A percentile compares a stretch with the other conserved stretches of the same genome.
Evolutionary conservation across 2,113 vertebrate genomes (phyloP).

Genomic region (Gallinago undulata): DNA sequence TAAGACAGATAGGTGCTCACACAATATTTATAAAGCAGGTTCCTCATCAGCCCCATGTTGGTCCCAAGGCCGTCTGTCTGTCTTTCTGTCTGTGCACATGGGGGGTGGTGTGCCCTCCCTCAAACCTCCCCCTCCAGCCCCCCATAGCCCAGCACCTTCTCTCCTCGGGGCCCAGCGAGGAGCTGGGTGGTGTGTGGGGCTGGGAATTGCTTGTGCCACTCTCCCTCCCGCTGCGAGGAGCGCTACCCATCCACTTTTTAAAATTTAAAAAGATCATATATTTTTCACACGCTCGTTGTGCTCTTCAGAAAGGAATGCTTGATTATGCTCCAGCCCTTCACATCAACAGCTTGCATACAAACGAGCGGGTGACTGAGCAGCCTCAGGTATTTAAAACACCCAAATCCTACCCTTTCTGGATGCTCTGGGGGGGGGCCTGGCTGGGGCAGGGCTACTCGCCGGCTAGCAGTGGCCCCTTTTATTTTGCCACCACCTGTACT

Average conservation of each 20-base stretch:
- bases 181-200: neutral
- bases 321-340: neutral
- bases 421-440: neutral
- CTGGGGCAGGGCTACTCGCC: neutral
- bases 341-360: neutral
- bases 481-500: neutral
- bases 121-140: neutral
- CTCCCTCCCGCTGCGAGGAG: neutral
- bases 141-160: neutral
- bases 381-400: neutral
- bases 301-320: neutral
- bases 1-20: neutral
- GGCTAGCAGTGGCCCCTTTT: neutral
- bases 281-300: neutral
- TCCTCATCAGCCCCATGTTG: neutral
- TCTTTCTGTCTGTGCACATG: neutral
- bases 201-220: neutral
- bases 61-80: neutral
- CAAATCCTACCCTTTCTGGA: accelerated
- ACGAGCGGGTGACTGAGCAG: neutral
- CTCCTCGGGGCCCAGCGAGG: neutral
- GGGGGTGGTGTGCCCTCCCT: neutral
- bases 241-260: neutral
- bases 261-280: neutral
- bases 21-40: neutral